Conservation (phyloP, 2,113 vertebrate genomes). For the Malurus elegans region DNA sequence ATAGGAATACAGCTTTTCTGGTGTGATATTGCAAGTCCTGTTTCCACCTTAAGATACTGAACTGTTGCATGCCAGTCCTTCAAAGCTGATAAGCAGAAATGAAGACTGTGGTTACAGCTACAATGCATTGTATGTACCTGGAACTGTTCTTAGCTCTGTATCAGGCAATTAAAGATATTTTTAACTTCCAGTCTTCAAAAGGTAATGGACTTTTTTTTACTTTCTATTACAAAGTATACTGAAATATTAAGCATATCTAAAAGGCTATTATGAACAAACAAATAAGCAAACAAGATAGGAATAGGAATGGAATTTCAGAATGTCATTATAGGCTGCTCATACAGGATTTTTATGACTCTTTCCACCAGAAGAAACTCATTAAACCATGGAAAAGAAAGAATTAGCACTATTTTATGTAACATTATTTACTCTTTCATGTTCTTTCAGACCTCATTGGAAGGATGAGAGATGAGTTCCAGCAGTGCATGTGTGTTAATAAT, state of each 20-base stretch:
- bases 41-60: not conserved
- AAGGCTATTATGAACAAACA: not conserved
- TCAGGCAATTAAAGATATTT: not conserved
- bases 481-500: conserved; percentile 1
- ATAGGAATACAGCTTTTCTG: not conserved
- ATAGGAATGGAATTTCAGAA: not conserved
- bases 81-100: not conserved
- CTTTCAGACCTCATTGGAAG: not conserved
- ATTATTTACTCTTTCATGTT: conserved; percentile 4
- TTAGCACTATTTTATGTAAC: not conserved
- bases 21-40: not conserved
- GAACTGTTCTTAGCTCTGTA: not conserved
- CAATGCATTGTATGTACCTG: not conserved
- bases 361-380: not conserved
- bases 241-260: not conserved
- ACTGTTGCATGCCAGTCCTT: not conserved
- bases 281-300: not conserved
- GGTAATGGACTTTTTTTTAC: not conserved
- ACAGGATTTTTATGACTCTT: not conserved
- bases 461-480: not conserved
- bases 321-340: not conserved
- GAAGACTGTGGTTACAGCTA: not conserved
- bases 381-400: not conserved
- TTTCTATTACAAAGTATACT: not conserved
- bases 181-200: not conserved